These are phyloP conservation scores for Tachina lurida DNA, from an alignment of 2,888 invertebrate genomes.

Conservation along the genomic window DNA sequence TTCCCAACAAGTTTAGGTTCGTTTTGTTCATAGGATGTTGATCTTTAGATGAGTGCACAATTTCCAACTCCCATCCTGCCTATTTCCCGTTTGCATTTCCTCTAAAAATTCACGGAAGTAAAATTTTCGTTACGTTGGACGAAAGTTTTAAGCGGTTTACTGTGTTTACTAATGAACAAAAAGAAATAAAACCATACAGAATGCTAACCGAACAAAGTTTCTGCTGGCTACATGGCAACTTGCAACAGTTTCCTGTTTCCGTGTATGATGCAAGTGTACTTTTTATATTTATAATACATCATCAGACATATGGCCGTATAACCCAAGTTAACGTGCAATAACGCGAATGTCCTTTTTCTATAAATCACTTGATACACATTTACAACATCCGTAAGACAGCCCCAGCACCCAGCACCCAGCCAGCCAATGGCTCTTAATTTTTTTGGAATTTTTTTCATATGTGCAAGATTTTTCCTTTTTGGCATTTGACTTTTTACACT, in stretches of 20 bases:
- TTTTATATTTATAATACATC: slow-evolving; percentile 52
- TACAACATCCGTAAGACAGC: slow-evolving; percentile 60
- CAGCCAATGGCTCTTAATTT: slow-evolving; percentile 56
- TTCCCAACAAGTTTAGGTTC: not conserved
- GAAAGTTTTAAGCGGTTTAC: slow-evolving; percentile 67
- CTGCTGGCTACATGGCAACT: slow-evolving; percentile 34
- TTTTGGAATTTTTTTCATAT: not conserved
- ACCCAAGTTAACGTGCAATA: slow-evolving; percentile 62
- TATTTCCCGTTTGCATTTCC: slow-evolving; percentile 70
- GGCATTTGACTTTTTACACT: slow-evolving; percentile 65
- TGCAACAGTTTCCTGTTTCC: slow-evolving; percentile 50
- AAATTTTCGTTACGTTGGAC: slow-evolving; percentile 63
- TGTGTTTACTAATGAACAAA: slow-evolving; percentile 54
- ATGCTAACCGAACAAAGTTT: slow-evolving; percentile 12
- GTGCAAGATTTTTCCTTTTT: slow-evolving; percentile 27
- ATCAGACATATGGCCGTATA: slow-evolving; percentile 52
- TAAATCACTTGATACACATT: slow-evolving; percentile 67
- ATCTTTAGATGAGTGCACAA: slow-evolving; percentile 57
- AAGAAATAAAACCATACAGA: slow-evolving; percentile 5
- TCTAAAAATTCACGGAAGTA: slow-evolving; percentile 69
- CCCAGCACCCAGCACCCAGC: not conserved
- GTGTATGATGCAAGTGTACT: slow-evolving; percentile 5
- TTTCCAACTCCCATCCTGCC: slow-evolving; percentile 56
- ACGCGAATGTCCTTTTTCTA: slow-evolving; percentile 66
- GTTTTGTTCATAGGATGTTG: slow-evolving; percentile 50